phyloP scores from a whole-genome alignment of 2,113 vertebrate genomes.

The Smithornis capensis region DNA sequence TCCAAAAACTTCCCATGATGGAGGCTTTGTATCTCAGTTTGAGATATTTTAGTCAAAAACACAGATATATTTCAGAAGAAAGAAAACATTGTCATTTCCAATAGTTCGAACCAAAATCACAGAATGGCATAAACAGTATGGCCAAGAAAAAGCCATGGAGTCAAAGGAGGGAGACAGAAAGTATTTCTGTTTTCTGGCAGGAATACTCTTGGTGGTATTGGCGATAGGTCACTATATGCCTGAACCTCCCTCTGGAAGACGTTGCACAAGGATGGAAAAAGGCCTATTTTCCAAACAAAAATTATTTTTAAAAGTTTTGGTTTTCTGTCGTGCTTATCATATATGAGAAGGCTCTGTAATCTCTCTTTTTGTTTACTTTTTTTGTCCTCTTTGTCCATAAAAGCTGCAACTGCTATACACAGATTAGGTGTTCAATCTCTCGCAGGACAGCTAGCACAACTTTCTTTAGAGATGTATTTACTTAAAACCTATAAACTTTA shows the following conservation, averaged over 20 bases:
- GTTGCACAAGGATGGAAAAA: not conserved
- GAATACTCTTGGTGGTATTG: not conserved
- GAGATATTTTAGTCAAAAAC: not conserved
- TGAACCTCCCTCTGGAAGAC: not conserved
- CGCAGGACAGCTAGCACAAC: not conserved
- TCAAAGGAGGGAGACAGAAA: not conserved
- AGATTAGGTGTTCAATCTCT: not conserved
- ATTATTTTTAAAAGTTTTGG: not conserved
- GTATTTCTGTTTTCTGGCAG: not conserved
- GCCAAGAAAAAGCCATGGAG: not conserved
- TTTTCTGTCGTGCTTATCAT: not conserved
- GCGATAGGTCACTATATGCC: not conserved
- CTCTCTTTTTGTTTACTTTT: rapidly evolving
- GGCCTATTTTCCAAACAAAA: not conserved
- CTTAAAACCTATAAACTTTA: not conserved
- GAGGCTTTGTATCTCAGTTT: not conserved
- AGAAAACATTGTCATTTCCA: not conserved
- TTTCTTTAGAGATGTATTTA: not conserved
- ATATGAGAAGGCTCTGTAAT: not conserved
- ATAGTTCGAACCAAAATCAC: not conserved
- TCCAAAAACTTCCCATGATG: not conserved
- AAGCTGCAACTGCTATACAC: not conserved
- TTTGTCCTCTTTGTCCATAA: not conserved
- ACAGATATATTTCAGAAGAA: not conserved
- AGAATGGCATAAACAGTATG: not conserved